Percentiles rank a stretch among this genome's conserved stretches.
Conservation (phyloP, 2,888 invertebrate genomes). For the Biston betularia region DNA sequence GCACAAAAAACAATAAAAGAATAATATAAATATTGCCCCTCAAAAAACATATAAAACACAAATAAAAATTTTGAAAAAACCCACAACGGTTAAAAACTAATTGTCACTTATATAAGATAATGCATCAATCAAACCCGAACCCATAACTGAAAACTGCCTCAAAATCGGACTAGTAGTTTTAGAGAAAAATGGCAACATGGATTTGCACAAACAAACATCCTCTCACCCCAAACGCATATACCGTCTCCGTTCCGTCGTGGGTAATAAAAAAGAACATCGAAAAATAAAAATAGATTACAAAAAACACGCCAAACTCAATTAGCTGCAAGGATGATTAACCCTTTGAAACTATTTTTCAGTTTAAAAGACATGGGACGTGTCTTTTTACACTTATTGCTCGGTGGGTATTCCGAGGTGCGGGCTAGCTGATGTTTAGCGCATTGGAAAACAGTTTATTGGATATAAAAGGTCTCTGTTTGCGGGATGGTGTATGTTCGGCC, state of each 20-base stretch:
- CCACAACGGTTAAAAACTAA: too few relatives aligned
- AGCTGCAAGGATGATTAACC: constrained; percentile 62
- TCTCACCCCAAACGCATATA: too few relatives aligned
- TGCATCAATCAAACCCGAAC: too few relatives aligned
- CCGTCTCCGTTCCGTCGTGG: too few relatives aligned
- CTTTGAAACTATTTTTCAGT: constrained; percentile 58
- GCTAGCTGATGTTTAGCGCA: constrained; percentile 65
- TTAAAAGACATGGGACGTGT: constrained; percentile 62
- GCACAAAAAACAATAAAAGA: constrained; percentile 22
- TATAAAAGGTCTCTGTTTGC: constrained; percentile 60
- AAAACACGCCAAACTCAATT: constrained; percentile 47
- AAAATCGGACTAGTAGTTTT: too few relatives aligned
- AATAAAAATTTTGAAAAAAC: too few relatives aligned
- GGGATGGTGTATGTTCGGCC: constrained; percentile 50
- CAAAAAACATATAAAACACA: constrained; percentile 3
- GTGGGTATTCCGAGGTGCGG: constrained; percentile 70
- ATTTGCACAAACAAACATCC: too few relatives aligned
- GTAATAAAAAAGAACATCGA: neutral
- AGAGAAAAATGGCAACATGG: too few relatives aligned
- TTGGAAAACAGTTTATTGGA: constrained; percentile 72
- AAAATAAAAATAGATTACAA: constrained; percentile 18
- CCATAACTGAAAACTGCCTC: too few relatives aligned
- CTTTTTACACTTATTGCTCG: constrained; percentile 56
- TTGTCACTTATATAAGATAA: too few relatives aligned
- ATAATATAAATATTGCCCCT: neutral